Evolutionary conservation across 2,113 vertebrate genomes (phyloP), one percentile per base, ranked within the genome.

Genomic region (Nannobrachium achirus): DNA sequence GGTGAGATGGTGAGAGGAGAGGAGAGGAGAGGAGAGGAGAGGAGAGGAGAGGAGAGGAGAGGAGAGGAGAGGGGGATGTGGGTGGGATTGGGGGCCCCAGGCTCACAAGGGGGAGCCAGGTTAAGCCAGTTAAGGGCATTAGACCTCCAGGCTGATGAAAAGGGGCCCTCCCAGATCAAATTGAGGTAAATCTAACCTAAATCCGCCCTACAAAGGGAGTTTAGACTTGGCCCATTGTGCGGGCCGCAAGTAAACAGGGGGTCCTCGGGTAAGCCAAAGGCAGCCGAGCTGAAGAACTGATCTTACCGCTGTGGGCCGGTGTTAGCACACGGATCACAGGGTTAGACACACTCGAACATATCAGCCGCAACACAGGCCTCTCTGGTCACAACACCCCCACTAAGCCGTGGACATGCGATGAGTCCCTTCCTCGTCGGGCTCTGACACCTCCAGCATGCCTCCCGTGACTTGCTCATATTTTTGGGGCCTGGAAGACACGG

Each of bases 141-240:
- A 94, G 93, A 94, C 94, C 93, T 94, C 93, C 93, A 89, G 85
- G 86, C 91, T 93, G 92, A 94, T 94, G 92, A 95, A 95, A 95
- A 91, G 88, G 88, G 89, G 90, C 90, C 89, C 83, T 89, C 75
- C 75, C 80, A 90, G 91, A 92, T 94, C 92, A 92, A 94, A 94
- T 92, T 83, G 87, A 93, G 92, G 90, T 91, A 95, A 95, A 94
- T 91, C 93, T 93, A 85, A 84, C 89, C 92, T 91, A 93, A 94
- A 95, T 94, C 94, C 91, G 84, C 80, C 85, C 83, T 75, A 94
- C 93, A 93, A 93, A 93, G 88, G 88, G 92, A 95, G 89, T 91
- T 90, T 89, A 92, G 92, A 91, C 90, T 92, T 80, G 62, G 74
- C 89, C 25, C 88, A 93, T 94, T 93, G 93, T 94, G 82, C 70